Conservation (phyloP, 2,888 invertebrate genomes). For the Argyresthia albistria region DNA sequence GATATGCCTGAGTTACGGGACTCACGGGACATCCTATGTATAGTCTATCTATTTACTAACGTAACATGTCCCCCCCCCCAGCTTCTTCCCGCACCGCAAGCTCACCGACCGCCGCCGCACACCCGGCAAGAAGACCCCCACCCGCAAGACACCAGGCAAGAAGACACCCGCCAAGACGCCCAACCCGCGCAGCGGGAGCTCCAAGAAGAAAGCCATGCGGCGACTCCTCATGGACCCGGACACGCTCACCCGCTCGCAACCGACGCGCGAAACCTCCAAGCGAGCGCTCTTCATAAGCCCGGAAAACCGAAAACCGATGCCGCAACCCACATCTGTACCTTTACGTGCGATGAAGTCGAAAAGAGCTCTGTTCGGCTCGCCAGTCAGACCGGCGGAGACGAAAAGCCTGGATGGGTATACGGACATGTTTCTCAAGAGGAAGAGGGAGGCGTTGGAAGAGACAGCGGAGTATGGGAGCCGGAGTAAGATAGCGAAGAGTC, state of each 20-base stretch:
- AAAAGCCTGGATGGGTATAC: constrained; percentile 49
- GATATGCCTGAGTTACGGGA: too few species aligned
- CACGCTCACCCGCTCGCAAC: constrained; percentile 37
- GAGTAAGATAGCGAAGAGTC: constrained; percentile 69
- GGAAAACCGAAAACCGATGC: constrained; percentile 46
- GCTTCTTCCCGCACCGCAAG: constrained; percentile 67
- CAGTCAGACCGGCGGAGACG: constrained; percentile 54
- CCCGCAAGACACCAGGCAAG: constrained; percentile 55
- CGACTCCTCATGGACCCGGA: constrained; percentile 56
- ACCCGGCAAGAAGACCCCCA: constrained; percentile 57
- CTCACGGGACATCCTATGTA: too few species aligned
- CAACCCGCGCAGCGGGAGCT: constrained; percentile 73
- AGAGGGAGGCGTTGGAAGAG: constrained; percentile 58
- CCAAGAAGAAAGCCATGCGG: constrained; percentile 71
- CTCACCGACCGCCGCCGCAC: constrained; percentile 58
- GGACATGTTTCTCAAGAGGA: constrained; percentile 53
- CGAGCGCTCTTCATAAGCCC: constrained; percentile 85
- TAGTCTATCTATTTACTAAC: too few species aligned
- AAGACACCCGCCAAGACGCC: constrained; percentile 73
- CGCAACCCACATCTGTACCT: constrained; percentile 42
- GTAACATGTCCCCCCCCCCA: constrained; percentile 12
- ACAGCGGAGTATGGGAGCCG: constrained; percentile 31
- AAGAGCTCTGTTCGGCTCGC: constrained; percentile 77
- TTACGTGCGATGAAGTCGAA: constrained; percentile 73
- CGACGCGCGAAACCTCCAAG: constrained; percentile 74